A percentile compares a stretch with the other conserved stretches of the same genome.
Evolutionary conservation across 2,888 invertebrate species (phyloP).

Genomic region (Hemistola chrysoprasaria): DNA sequence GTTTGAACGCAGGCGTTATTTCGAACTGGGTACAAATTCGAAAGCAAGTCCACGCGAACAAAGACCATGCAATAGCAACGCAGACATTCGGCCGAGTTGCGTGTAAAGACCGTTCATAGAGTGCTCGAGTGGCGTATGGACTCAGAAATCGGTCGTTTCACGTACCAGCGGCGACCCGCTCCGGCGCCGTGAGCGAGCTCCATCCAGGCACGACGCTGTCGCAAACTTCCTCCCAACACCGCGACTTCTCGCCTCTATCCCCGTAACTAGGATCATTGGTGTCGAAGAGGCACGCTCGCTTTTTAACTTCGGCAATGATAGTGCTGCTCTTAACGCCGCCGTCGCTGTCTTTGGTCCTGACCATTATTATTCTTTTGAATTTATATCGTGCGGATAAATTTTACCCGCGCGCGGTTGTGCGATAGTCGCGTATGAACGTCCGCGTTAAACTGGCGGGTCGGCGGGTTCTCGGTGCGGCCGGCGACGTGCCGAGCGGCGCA

Average conservation of each 20-base stretch:
- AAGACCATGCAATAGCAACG: slow-evolving; percentile 72
- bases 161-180: slow-evolving; percentile 74
- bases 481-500: slow-evolving; percentile 45
- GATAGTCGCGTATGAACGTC: slow-evolving; percentile 59
- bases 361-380: slow-evolving; percentile 57
- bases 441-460: slow-evolving; percentile 74
- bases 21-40: slow-evolving; percentile 62
- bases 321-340: slow-evolving; percentile 68
- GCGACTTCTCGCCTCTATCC: slow-evolving; percentile 69
- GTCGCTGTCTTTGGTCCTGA: slow-evolving; percentile 65
- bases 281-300: slow-evolving; percentile 67
- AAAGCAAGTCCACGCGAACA: slow-evolving; percentile 65
- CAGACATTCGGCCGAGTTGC: slow-evolving; percentile 54
- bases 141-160: slow-evolving; percentile 50
- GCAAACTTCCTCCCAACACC: slow-evolving; percentile 76
- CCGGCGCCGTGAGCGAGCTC: slow-evolving; percentile 59
- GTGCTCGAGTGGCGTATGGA: slow-evolving; percentile 32
- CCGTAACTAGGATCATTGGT: slow-evolving; percentile 69
- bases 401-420: slow-evolving; percentile 40
- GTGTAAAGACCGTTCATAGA: slow-evolving; percentile 16
- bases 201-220: slow-evolving; percentile 71
- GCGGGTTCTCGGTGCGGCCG: slow-evolving; percentile 35
- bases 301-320: slow-evolving; percentile 70
- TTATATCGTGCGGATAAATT: slow-evolving; percentile 45
- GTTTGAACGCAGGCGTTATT: slow-evolving; percentile 49